Evolutionary conservation across 2,113 vertebrate genomes (phyloP).

Genomic region (Gymnarchus niloticus): DNA sequence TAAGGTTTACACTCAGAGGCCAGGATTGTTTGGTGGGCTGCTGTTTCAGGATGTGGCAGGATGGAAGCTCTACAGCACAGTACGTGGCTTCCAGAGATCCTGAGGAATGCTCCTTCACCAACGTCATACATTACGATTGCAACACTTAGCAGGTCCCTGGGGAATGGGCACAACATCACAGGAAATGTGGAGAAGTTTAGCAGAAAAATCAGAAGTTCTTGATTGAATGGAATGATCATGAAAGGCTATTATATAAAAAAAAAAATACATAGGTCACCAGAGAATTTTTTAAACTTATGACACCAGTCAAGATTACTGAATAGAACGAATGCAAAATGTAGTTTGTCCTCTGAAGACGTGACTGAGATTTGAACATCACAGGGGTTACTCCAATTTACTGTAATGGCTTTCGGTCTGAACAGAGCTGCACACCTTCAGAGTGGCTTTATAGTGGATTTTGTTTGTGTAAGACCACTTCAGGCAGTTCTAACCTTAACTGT

Average conservation of each 20-base stretch:
- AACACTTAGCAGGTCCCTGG: background rate
- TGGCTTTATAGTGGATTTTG: background rate
- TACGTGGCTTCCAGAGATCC: conserved; percentile 9
- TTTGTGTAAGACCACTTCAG: too few species aligned
- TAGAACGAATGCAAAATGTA: background rate
- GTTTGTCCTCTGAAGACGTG: background rate
- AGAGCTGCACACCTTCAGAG: background rate
- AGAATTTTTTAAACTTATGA: too few species aligned
- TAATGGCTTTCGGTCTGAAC: background rate
- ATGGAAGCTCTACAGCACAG: background rate
- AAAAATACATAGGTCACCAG: too few species aligned
- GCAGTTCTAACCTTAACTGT: background rate
- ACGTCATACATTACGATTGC: background rate
- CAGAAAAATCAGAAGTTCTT: too few species aligned
- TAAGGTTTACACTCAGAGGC: conserved; percentile 15
- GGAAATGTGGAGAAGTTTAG: background rate
- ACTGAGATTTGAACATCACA: background rate
- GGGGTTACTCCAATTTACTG: background rate
- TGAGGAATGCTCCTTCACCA: background rate
- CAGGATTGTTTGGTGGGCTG: background rate
- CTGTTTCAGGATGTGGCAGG: conserved; percentile 1
- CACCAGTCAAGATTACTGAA: background rate
- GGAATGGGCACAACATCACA: background rate
- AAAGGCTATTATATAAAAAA: too few species aligned
- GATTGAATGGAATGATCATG: too few species aligned